Percentiles rank a stretch among this genome's conserved stretches.
Conservation (phyloP, 1,140 invertebrate genomes). For the Spodoptera litura region DNA sequence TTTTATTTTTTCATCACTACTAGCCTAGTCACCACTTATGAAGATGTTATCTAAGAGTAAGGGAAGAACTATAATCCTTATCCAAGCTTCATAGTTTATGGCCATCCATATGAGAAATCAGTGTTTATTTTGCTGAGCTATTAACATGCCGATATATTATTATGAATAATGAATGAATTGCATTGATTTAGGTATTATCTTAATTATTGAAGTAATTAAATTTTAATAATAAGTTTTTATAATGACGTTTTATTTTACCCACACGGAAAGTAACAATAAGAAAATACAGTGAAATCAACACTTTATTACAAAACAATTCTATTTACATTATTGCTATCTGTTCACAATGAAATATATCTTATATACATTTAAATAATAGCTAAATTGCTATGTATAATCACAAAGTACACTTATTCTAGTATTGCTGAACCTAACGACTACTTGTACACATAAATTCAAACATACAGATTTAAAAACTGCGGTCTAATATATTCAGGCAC, state of each 20-base stretch:
- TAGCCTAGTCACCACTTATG: too few relatives aligned
- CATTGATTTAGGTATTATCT: slow-evolving; percentile 40
- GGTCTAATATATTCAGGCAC: slow-evolving; percentile 20
- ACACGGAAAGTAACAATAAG: background rate
- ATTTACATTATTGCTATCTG: slow-evolving; percentile 23
- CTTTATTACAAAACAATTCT: slow-evolving; percentile 13
- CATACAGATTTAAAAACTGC: slow-evolving; percentile 25
- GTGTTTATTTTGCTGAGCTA: too few relatives aligned
- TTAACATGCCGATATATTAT: background rate
- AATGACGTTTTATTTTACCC: slow-evolving; percentile 28
- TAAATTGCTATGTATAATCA: slow-evolving; percentile 4
- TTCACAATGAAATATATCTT: background rate
- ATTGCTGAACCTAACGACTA: slow-evolving; percentile 4
- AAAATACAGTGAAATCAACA: slow-evolving; percentile 9
- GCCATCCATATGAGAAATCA: too few relatives aligned
- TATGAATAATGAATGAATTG: slow-evolving; percentile 37
- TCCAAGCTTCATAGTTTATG: too few relatives aligned
- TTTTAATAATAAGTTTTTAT: slow-evolving; percentile 39
- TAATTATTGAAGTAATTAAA: slow-evolving; percentile 45
- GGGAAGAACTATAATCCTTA: too few relatives aligned
- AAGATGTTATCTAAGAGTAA: too few relatives aligned
- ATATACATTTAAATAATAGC: background rate
- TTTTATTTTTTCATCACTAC: too few relatives aligned
- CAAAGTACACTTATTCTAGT: slow-evolving; percentile 9
- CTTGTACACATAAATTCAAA: slow-evolving; percentile 35